A percentile compares a stretch with the other conserved stretches of the same genome.
These are phyloP conservation scores for Stegodyphus dumicola DNA, from an alignment of 1,140 invertebrate species.

Conservation along the genomic window DNA sequence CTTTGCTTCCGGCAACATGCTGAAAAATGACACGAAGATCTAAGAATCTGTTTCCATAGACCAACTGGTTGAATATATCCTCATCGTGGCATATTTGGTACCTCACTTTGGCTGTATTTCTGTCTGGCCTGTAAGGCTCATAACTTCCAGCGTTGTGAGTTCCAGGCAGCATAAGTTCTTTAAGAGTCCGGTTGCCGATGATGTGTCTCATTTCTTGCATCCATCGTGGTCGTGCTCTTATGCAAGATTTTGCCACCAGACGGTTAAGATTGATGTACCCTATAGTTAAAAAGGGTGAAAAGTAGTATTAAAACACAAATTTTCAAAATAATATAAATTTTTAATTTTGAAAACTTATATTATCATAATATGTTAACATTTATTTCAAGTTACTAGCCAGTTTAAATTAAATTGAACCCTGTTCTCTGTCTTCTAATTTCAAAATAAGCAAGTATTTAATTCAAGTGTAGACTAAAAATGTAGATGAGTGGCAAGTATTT, in stretches of 20 bases:
- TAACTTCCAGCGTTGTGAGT: conserved; percentile 76
- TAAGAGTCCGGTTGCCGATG: conserved; percentile 68
- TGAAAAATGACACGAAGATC: conserved; percentile 66
- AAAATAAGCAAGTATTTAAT: no score
- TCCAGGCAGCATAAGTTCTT: conserved; percentile 74
- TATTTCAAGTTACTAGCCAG: no score
- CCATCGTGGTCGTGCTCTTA: conserved; percentile 76
- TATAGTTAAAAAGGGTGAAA: not conserved
- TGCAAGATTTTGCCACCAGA: conserved; percentile 72
- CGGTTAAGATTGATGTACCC: conserved; percentile 71
- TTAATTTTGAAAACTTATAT: no score
- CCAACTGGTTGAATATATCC: conserved; percentile 66
- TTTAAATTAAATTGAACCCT: no score
- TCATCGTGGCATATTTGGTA: conserved; percentile 66
- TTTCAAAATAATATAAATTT: no score
- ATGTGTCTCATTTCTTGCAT: conserved; percentile 72
- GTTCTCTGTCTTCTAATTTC: no score
- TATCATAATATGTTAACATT: no score
- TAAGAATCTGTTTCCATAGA: conserved; percentile 66
- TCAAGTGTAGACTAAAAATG: no score
- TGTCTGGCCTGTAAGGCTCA: conserved; percentile 65
- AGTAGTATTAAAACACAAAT: not conserved
- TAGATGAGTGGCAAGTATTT: no score
- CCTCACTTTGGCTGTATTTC: conserved; percentile 18
- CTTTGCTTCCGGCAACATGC: conserved; percentile 52